Evolutionary conservation across 2,888 invertebrate genomes (phyloP), one percentile per base, ranked within the genome.

Genomic region (Acanthococcus lagerstroemiae): DNA sequence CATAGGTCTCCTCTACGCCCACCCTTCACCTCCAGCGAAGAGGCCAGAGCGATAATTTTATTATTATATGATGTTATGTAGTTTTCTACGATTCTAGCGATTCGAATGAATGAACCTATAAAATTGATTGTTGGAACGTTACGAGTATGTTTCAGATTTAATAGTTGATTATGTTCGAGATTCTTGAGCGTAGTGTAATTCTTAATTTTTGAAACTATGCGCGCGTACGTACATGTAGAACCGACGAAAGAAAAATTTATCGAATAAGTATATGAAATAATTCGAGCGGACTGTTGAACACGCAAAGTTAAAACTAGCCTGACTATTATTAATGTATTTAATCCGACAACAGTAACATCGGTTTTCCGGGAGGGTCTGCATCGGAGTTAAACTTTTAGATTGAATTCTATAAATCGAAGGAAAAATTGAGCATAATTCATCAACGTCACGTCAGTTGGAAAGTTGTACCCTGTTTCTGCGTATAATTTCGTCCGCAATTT

Each of bases 341-440:
- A 58, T 58, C 46, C 48, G 46, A 26, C 24, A 46, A 58, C 45
- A 22, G 57, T 12, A 58, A 58, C 58, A 58, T 46, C 58, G 48
- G 58, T 58, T 58, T 25, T 17, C 26, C 58, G 58, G 19, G n/a
- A 25, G 22, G 22, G 22, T 15, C 15, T 9, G 54, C 54, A 6
- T 7, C 54, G 54, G 54, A 58, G 46, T 46, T 58, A 6, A 58
- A 58, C 58, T 58, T 58, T 58, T 37, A 46, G 58, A 58, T 48
- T 58, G 48, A 58, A 58, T 58, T 58, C 58, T 58, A 58, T 58
- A 58, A 58, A 58, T 58, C 58, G 58, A 58, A 58, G 58, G 58
- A 58, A 58, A 58, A 58, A 58, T 58, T 58, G 58, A 58, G 58
- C 46, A 58, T 58, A 58, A 58, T 58, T 58, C 58, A 58, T 58